phyloP scores from a whole-genome alignment of 2,113 vertebrate species.

The Jacana jacana region DNA sequence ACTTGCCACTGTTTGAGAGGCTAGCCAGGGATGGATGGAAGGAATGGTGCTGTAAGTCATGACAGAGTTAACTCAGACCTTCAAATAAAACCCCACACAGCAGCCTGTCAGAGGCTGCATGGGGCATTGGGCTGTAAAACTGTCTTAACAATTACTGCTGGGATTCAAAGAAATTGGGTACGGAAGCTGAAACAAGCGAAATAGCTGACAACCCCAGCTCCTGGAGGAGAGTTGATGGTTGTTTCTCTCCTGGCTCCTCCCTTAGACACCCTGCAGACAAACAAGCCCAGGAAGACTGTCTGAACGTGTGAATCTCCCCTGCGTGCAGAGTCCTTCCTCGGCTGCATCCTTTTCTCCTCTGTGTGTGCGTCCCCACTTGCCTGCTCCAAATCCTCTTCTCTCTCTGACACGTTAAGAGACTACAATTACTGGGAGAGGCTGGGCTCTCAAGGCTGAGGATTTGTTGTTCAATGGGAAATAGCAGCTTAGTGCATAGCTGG shows the following conservation, averaged over 20 bases:
- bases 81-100: background rate
- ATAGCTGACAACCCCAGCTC: background rate
- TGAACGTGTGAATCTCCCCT: fast-evolving
- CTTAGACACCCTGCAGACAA: background rate
- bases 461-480: background rate
- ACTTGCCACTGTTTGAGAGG: fast-evolving
- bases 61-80: background rate
- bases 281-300: background rate
- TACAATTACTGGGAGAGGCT: fast-evolving
- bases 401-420: background rate
- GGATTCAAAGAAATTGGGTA: background rate
- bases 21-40: background rate
- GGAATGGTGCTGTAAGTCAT: fast-evolving
- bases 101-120: background rate
- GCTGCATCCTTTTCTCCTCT: fast-evolving
- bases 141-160: background rate
- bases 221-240: background rate
- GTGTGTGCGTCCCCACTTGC: no score
- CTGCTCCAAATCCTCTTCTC: background rate
- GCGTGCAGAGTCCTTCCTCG: background rate
- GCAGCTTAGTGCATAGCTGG: background rate
- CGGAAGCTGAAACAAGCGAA: background rate
- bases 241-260: background rate
- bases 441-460: background rate
- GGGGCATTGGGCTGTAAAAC: background rate